Conservation (phyloP, 2,797 vertebrate genomes). For the Alfaro cultratus region DNA sequence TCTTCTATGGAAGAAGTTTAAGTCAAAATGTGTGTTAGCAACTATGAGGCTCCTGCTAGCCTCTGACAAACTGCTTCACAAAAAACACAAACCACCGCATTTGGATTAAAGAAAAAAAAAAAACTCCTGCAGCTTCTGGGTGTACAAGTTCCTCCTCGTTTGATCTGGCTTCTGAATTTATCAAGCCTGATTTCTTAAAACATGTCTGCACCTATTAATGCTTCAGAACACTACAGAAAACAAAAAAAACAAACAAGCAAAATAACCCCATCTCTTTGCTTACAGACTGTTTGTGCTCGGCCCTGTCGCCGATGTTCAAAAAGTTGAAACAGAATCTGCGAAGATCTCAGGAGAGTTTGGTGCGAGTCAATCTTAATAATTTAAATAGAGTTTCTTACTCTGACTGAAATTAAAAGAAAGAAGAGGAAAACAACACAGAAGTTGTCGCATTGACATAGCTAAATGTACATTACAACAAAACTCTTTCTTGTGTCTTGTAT, state of each 20-base stretch:
- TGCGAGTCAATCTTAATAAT: conserved; percentile 57
- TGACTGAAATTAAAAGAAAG: conserved; percentile 29
- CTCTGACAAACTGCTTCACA: background rate
- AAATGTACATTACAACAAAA: conserved; percentile 66
- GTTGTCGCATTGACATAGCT: conserved; percentile 28
- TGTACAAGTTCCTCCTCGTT: background rate
- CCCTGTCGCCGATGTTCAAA: conserved; percentile 4
- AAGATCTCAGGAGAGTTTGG: conserved; percentile 20
- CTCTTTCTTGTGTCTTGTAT: conserved; percentile 49
- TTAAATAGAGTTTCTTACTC: conserved; percentile 31
- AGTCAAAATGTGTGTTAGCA: background rate
- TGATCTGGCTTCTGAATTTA: background rate
- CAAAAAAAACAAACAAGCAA: too few species aligned
- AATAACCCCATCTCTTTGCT: background rate
- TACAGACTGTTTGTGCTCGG: background rate
- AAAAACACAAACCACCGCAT: background rate
- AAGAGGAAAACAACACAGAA: conserved; percentile 1
- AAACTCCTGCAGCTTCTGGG: background rate
- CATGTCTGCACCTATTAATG: background rate
- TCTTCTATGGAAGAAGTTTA: background rate
- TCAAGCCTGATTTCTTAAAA: background rate
- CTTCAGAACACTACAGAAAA: background rate
- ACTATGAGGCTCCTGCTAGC: background rate
- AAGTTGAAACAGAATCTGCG: conserved; percentile 45
- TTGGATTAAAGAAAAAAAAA: background rate